Percentiles rank a stretch among this genome's conserved stretches.
Evolutionary conservation across 1,140 invertebrate species (phyloP).

Genomic region (Myzus persicae): DNA sequence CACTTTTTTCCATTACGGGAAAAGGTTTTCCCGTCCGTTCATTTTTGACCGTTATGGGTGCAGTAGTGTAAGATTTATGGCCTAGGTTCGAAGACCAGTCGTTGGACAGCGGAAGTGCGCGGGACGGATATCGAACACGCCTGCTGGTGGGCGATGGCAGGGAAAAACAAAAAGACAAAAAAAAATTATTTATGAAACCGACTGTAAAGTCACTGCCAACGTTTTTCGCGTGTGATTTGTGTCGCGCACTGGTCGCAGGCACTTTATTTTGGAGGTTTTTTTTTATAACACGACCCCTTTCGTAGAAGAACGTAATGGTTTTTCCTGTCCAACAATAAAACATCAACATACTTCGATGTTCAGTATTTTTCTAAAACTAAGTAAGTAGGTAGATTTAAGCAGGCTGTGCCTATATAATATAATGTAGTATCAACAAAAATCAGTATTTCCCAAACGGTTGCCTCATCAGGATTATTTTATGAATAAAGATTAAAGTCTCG

Average conservation of each 20-base stretch:
- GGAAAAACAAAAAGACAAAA: constrained; percentile 47
- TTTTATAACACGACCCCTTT: constrained; percentile 27
- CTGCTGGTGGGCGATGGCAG: constrained; percentile 1
- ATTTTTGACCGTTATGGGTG: constrained; percentile 58
- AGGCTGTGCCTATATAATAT: background rate
- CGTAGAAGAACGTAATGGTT: constrained; percentile 29
- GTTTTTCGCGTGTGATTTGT: constrained; percentile 58
- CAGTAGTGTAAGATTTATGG: constrained; percentile 50
- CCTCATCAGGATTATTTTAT: background rate
- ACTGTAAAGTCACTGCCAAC: constrained; percentile 58
- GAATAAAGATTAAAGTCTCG: too few species aligned
- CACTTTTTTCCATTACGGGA: constrained; percentile 59
- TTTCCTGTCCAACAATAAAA: constrained; percentile 51
- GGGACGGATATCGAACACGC: constrained; percentile 55
- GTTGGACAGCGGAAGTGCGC: constrained; percentile 13
- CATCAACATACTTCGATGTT: constrained; percentile 34
- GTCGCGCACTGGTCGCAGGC: constrained; percentile 47
- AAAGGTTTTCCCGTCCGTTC: constrained; percentile 54
- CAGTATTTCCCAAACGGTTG: background rate
- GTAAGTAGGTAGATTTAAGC: background rate
- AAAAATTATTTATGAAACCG: constrained; percentile 57
- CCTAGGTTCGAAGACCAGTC: constrained; percentile 48
- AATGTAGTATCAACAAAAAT: background rate
- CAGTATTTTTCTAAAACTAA: background rate
- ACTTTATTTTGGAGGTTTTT: constrained; percentile 54